phyloP scores from a whole-genome alignment of 2,888 invertebrate genomes.

The Aleiodes leptofemur region DNA sequence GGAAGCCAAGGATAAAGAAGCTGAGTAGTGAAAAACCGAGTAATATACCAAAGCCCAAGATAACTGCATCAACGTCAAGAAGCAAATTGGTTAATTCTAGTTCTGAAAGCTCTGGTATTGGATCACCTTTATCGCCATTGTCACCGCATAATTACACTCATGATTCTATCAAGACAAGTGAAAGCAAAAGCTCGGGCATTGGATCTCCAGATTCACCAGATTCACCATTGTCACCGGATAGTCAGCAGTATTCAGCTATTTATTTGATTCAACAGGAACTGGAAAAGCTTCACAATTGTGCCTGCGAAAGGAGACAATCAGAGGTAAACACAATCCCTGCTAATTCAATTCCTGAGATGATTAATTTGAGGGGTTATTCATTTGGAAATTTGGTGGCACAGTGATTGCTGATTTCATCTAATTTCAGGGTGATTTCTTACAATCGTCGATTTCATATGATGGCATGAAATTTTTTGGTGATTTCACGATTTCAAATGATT shows the following conservation, averaged over 20 bases:
- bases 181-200: conserved; percentile 66
- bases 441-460: no score
- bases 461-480: no score
- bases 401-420: no score
- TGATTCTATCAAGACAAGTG: conserved; percentile 58
- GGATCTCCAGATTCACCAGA: conserved; percentile 65
- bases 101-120: conserved; percentile 69
- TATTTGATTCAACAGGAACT: conserved; percentile 66
- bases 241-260: conserved; percentile 66
- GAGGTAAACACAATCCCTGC: conserved; percentile 61
- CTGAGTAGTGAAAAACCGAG: conserved; percentile 48
- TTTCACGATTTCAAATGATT: no score
- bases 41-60: conserved; percentile 62
- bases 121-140: conserved; percentile 68
- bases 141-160: conserved; percentile 61
- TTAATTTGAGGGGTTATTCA: no score
- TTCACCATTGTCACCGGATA: conserved; percentile 67
- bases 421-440: no score
- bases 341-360: background rate
- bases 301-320: conserved; percentile 69
- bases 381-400: no score
- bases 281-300: conserved; percentile 67
- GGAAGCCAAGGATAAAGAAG: conserved; percentile 39
- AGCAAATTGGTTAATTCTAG: conserved; percentile 65
- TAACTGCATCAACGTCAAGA: conserved; percentile 52